A percentile compares a stretch with the other conserved stretches of the same genome.
Conservation (phyloP, 2,888 invertebrate genomes). For the Caenorhabditis wallacei region DNA sequence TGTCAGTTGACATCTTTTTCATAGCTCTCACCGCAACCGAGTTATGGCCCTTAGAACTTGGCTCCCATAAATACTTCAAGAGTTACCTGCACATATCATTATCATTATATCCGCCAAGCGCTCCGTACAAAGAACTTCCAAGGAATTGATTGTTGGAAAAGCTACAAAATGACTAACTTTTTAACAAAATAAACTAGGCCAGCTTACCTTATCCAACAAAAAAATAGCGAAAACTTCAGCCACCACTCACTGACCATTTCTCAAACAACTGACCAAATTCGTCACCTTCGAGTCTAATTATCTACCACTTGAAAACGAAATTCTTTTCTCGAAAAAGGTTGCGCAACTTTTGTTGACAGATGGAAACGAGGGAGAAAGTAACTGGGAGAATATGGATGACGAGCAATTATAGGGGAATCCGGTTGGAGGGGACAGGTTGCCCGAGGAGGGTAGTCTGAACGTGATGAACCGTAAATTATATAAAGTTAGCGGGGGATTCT, state of each 20-base stretch:
- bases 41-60: too few species aligned
- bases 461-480: slow-evolving; percentile 18
- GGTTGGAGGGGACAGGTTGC: neutral
- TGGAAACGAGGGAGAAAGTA: neutral
- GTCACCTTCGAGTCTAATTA: neutral
- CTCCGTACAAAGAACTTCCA: slow-evolving; percentile 79
- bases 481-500: neutral
- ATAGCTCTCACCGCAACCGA: too few species aligned
- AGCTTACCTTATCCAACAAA: neutral
- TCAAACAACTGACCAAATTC: neutral
- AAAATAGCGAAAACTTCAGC: neutral
- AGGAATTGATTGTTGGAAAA: slow-evolving; percentile 65
- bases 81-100: slow-evolving; percentile 81
- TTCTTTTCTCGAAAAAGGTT: neutral
- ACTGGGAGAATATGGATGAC: neutral
- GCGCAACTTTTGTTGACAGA: slow-evolving; percentile 9
- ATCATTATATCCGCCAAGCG: slow-evolving; percentile 80
- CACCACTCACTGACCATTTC: neutral
- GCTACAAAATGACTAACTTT: slow-evolving; percentile 3
- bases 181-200: too few species aligned
- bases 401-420: slow-evolving; percentile 11
- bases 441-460: neutral
- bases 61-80: neutral
- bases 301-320: neutral
- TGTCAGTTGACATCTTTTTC: too few species aligned